Evolutionary conservation across 2,888 invertebrate species (phyloP).

Genomic region (Agonopterix subpropinquella): DNA sequence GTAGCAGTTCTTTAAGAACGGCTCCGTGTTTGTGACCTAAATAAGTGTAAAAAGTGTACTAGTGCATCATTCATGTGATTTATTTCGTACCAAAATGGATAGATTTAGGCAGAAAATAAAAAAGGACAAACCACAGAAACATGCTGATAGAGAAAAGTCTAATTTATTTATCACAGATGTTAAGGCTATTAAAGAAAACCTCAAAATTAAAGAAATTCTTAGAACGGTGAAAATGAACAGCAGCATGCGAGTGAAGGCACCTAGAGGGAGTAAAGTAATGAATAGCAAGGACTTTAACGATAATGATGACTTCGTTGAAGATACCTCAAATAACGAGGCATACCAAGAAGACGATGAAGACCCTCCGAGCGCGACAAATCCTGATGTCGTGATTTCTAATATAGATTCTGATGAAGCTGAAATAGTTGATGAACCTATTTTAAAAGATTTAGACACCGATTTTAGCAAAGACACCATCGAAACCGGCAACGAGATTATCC

Average conservation of each 20-base stretch:
- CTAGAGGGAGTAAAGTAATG: conserved; percentile 55
- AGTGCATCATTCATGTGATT: conserved; percentile 2
- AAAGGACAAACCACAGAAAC: conserved; percentile 43
- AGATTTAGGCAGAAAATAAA: conserved; percentile 46
- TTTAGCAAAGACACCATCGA: neutral
- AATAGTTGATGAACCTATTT: no score
- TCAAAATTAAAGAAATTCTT: conserved; percentile 62
- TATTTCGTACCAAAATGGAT: conserved; percentile 38
- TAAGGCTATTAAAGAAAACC: conserved; percentile 55
- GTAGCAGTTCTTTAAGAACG: conserved; percentile 21
- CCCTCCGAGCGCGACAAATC: conserved; percentile 42
- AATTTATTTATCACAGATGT: conserved; percentile 45
- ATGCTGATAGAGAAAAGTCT: conserved; percentile 40
- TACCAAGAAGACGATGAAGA: conserved; percentile 16
- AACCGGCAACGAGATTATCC: neutral
- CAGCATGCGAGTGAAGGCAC: conserved; percentile 57
- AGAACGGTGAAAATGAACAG: conserved; percentile 64
- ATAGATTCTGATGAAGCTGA: conserved; percentile 9
- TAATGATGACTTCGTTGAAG: conserved; percentile 41
- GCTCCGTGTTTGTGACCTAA: conserved; percentile 18
- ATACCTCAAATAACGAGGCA: conserved; percentile 3
- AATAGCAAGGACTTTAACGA: conserved; percentile 51
- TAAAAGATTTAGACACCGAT: neutral
- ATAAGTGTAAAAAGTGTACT: conserved; percentile 14
- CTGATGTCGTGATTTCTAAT: conserved; percentile 25